phyloP scores from a whole-genome alignment of 2,888 invertebrate genomes.

The Cyaniris semiargus region DNA sequence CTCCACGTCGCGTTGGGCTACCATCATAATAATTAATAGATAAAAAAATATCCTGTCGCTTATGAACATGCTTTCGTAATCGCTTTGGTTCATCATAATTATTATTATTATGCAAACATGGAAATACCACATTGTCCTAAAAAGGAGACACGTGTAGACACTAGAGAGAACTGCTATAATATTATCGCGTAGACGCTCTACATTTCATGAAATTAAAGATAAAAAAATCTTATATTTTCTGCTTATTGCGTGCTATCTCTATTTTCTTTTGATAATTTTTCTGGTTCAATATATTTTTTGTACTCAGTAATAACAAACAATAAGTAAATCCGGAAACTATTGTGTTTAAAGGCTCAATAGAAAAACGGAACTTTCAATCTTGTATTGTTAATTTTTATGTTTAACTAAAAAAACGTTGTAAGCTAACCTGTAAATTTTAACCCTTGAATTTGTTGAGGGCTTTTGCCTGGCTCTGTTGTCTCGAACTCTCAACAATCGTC shows the following conservation, averaged over 20 bases:
- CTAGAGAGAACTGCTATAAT: no score
- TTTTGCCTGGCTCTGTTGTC: not conserved
- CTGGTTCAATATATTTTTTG: not conserved
- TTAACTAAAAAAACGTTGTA: not conserved
- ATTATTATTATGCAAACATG: not conserved
- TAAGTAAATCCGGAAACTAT: conserved; percentile 17
- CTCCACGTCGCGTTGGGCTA: no score
- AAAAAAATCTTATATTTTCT: not conserved
- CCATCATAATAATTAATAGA: no score
- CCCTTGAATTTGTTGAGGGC: not conserved
- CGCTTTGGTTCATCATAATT: not conserved
- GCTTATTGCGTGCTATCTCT: not conserved
- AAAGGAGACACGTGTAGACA: no score
- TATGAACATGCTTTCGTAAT: no score
- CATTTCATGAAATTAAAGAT: not conserved
- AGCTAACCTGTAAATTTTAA: not conserved
- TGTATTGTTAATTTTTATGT: not conserved
- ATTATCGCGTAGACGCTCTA: not conserved
- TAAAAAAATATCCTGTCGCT: no score
- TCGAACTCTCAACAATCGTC: not conserved
- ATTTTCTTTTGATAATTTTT: not conserved
- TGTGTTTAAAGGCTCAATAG: not conserved
- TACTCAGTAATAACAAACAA: not conserved
- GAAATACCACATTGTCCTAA: not conserved
- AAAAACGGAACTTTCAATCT: not conserved